Base-by-base conservation (phyloP, 2,888 invertebrate species). In the Apeira syringaria region DNA sequence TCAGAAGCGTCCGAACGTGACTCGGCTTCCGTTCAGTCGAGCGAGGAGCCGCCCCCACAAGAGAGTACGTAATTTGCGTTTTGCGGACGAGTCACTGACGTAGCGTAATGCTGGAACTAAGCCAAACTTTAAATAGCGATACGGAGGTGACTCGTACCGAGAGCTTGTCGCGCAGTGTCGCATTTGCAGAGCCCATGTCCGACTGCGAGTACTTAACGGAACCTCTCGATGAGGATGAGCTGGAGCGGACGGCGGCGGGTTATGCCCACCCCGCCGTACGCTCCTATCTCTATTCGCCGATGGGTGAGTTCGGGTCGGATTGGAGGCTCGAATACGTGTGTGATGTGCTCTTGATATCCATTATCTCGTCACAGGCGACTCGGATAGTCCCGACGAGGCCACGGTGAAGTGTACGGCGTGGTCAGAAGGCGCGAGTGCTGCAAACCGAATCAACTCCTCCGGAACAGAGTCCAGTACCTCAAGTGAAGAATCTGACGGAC, bases 361-460 rank as follows among this genome's bases (percentile, higher is more conserved):
- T 73, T 75, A 63, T 86, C 66, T 87, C 74, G 75, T 84, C 74
- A 77, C 88, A 88, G 88, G 91, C 53, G 92, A 92, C 68, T 91
- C 92, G 62, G 92, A 92, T 66, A 92, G 92, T 74, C 88, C 91
- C 49, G 92, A 92, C 58, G 92, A 92, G 63, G 91, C 91, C 34
- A 92, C 92, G 49, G 83, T 92, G 73, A 92, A 92, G 77, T 91
- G 90, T 58, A 82, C 88, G 50, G 70, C 75, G 34, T 88, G 89
- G 89, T 74, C 83, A 45, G 90, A 81, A 49, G 88, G 86, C 41
- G 81, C 80, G 28, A 80, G 84, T 49, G 74, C 78, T 36, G 79
- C 80, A 13, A 64, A 74, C 22, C 74, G 75, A 35, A 77, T 71
- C 37, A 74, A 78, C 50, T 88, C 88, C 27, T 89, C 89, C 27